Base-by-base conservation (phyloP, 2,113 vertebrate species). In the Rynchops niger region DNA sequence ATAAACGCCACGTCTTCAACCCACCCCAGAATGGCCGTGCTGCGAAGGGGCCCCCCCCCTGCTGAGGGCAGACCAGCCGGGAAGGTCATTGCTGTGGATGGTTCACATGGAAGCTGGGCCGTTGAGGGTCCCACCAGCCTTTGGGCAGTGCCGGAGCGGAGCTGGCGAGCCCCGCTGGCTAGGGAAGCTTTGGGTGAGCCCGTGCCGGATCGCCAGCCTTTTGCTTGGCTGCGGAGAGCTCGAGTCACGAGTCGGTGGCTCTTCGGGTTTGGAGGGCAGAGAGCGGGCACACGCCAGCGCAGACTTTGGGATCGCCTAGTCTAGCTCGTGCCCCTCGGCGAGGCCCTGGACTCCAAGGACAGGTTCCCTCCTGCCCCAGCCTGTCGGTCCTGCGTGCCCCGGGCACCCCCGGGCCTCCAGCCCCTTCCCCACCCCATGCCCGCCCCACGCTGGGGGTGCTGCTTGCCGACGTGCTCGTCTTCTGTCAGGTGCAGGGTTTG, bases 1-100 rank as follows among this genome's bases (percentile, higher is more conserved):
- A 97, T 97, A 96, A 96, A 95, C 62, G 47, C 97, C 95, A 59
- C 93, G 58, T 92, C 96, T 96, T 90, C 96, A 96, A 94, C 89
- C 91, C 96, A 94, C 93, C 96, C 93, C 85, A 4, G 89, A 73
- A 89, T 59, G 97, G 97, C 97, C 96, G 42, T 95, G 93, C 97
- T 97, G 97, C 49, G 17, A 36, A 88, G 91, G 93, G 82, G 6
- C 42, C n/a, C 70, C 26, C 82, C 92, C 95, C 86, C 92, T 92
- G 47, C 94, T 58, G 71, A 94, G 89, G 80, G 82, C 95, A 92
- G 85, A 65, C 74, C 71, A 83, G 91, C 91, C 74, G 79, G 90
- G 96, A 94, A 95, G 94, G 91, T 97, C 95, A 47, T 93, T 85
- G 92, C 94, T 94, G 95, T 73, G 84, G 94, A 96, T 97, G 97